Evolutionary conservation across 1,140 invertebrate species (phyloP).

Genomic region (Ceratitis capitata): DNA sequence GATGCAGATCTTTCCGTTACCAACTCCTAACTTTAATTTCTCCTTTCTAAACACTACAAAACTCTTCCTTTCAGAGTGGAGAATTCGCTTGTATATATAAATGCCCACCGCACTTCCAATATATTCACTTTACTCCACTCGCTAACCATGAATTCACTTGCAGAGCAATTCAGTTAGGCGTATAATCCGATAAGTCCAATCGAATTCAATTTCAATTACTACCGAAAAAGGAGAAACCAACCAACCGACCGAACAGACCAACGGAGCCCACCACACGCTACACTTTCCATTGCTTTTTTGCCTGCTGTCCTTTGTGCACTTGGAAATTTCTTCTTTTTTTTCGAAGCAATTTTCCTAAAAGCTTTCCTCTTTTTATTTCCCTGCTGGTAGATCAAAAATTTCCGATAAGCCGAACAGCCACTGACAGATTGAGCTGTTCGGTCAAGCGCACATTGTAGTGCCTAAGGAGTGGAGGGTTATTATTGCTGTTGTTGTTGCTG

Average conservation of each 20-base stretch:
- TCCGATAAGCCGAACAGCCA: conserved; percentile 14
- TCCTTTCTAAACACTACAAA: too few relatives aligned
- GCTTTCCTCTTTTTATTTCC: too few relatives aligned
- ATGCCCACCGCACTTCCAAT: too few relatives aligned
- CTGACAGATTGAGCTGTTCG: conserved; percentile 30
- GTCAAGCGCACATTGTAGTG: background rate
- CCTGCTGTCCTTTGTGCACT: background rate
- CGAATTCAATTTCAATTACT: conserved; percentile 27
- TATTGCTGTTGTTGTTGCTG: background rate
- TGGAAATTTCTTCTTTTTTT: background rate
- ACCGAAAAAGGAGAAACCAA: background rate
- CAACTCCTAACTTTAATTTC: too few relatives aligned
- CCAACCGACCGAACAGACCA: background rate
- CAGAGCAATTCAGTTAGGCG: background rate
- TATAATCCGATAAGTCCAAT: background rate
- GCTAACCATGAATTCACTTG: background rate
- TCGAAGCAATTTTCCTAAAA: conserved; percentile 33
- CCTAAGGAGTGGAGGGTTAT: background rate
- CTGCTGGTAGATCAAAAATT: background rate
- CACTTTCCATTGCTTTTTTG: background rate
- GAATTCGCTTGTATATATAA: too few relatives aligned
- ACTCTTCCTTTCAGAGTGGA: too few relatives aligned
- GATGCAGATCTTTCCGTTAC: too few relatives aligned
- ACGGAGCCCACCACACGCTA: background rate
- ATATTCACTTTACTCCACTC: too few relatives aligned